Evolutionary conservation across 2,113 vertebrate genomes (phyloP).

Genomic region (Menidia beryllina): DNA sequence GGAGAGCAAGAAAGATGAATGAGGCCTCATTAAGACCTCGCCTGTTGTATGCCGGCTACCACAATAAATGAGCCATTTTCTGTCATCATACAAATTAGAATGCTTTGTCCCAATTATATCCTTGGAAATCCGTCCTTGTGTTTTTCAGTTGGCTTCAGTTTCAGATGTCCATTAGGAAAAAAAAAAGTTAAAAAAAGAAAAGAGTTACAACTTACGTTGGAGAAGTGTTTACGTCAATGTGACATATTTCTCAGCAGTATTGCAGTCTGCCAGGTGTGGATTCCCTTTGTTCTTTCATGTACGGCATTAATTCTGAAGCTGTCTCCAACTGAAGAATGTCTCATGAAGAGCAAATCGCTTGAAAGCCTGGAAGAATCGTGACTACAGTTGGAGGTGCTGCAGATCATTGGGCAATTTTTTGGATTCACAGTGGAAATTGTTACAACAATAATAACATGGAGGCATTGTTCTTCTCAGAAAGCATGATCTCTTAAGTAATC

Average conservation of each 20-base stretch:
- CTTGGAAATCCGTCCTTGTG: not conserved
- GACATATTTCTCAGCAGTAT: not conserved
- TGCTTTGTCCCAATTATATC: constrained; percentile 42
- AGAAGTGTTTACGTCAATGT: not conserved
- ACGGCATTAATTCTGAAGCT: not conserved
- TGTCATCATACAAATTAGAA: constrained; percentile 61
- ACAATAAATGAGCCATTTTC: constrained; percentile 61
- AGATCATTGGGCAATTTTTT: not conserved
- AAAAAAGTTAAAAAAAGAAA: not conserved
- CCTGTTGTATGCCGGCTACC: constrained; percentile 33
- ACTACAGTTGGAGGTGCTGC: constrained; percentile 1
- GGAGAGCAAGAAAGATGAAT: constrained; percentile 57
- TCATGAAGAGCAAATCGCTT: constrained; percentile 15
- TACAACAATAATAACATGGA: constrained; percentile 18
- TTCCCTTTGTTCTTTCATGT: not conserved
- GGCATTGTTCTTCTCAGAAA: not conserved
- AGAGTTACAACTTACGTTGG: not conserved
- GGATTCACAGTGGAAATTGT: not conserved
- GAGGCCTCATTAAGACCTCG: constrained; percentile 51
- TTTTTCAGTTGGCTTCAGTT: constrained; percentile 26
- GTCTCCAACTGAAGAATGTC: constrained; percentile 4
- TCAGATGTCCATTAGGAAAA: not conserved
- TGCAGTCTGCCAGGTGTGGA: not conserved
- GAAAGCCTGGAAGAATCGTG: constrained; percentile 21
- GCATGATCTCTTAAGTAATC: not conserved